These are phyloP conservation scores for Sandelia bainsii DNA, from an alignment of 2,797 vertebrate species.

Conservation along the genomic window DNA sequence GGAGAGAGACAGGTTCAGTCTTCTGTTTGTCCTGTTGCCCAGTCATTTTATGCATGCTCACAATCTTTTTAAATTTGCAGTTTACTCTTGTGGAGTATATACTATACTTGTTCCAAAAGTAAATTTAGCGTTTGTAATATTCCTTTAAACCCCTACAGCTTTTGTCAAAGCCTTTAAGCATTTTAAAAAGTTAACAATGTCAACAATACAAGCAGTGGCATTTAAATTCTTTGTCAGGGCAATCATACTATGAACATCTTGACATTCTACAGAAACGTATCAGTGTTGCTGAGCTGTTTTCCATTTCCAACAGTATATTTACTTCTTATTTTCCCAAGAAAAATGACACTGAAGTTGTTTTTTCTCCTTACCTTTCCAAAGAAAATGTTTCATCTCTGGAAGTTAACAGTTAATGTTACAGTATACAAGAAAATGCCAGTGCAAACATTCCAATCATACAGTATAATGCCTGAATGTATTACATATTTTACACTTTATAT, in stretches of 20 bases:
- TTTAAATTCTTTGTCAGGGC: slow-evolving; percentile 68
- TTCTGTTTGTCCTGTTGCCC: slow-evolving; percentile 35
- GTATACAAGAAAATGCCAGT: neutral
- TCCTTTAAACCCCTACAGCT: slow-evolving; percentile 74
- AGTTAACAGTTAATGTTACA: neutral
- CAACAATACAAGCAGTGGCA: slow-evolving; percentile 73
- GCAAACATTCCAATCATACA: slow-evolving; percentile 5
- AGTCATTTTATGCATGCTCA: slow-evolving; percentile 27
- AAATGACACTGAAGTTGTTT: neutral
- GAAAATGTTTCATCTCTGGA: neutral
- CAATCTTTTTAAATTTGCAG: neutral
- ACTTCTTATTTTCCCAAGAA: slow-evolving; percentile 1
- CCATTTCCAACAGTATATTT: slow-evolving; percentile 27
- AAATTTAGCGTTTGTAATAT: slow-evolving; percentile 8
- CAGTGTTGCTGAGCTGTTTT: slow-evolving; percentile 67
- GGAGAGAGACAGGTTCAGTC: slow-evolving; percentile 56
- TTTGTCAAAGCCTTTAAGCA: slow-evolving; percentile 92
- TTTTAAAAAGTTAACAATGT: slow-evolving; percentile 71
- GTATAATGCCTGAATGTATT: neutral
- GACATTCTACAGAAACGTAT: slow-evolving; percentile 71
- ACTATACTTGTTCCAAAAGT: slow-evolving; percentile 3
- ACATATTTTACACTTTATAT: slow-evolving; percentile 19
- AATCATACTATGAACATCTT: slow-evolving; percentile 72
- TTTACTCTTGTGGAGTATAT: slow-evolving; percentile 18
- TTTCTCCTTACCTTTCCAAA: neutral